Base-by-base conservation (phyloP, 2,797 vertebrate genomes). In the Acanthurus leucopareius region DNA sequence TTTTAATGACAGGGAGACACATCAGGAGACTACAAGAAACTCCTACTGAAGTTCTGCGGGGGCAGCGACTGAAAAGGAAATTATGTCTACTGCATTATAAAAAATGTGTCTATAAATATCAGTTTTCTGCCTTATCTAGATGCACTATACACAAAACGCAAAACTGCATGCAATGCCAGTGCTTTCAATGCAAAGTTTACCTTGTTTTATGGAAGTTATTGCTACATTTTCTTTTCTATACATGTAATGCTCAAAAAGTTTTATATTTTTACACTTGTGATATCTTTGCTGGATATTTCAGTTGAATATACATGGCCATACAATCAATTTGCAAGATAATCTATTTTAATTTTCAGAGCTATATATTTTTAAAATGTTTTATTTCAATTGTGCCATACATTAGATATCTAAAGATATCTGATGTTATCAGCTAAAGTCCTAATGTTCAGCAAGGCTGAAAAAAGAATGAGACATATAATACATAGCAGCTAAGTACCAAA, bases 1-100 rank as follows among this genome's bases (percentile, higher is more conserved):
- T 58, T 16, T 56, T 32, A 3, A 75, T 86, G 87, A 81, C 89
- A 99, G 98, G 96, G 97, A 80, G 98, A 99, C 88, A 99, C 97
- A 77, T 99, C 98, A 28, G 98, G 98, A 78, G 98, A 99, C 94
- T 99, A 99, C 92, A 96, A 96, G 95, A 99, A 99, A 88, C 96
- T 97, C 74, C 95, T 99, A 3, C 92, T 99, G 86, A 99, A 98
- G 94, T 93, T 99, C 69, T 99, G 98, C 25, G 98, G 98, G 14
- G 97, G 97, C 84, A 99, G 95, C 13, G 98, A 99, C 94, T 99
- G 92, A 96, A 93, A 93, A 72, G 6, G 38, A 68, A 69, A 40
- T 10, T 0, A 3, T 44, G 13, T 28, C n/a, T 28, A 17, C 67
- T 40, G 20, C 47, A 44, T 52, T 57, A 72, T 16, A 59, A 16